Conservation (phyloP, 2,888 invertebrate species). For the Hoplodrina ambigua region DNA sequence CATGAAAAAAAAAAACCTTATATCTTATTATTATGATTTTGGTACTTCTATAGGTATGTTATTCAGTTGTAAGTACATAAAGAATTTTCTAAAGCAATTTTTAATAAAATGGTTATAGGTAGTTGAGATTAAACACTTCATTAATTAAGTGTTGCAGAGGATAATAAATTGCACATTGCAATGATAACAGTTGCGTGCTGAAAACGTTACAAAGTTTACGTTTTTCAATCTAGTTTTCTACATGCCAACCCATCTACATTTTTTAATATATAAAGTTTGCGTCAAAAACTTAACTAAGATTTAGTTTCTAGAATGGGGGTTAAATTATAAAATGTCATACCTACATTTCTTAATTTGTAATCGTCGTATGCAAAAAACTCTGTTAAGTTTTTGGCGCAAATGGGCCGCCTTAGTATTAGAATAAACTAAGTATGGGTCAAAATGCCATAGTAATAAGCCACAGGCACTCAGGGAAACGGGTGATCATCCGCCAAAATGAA, state of each 20-base stretch:
- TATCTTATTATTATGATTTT: no score
- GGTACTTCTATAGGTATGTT: no score
- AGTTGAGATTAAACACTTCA: background rate
- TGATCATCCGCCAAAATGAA: no score
- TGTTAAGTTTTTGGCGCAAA: background rate
- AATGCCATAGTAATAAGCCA: no score
- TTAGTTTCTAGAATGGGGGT: background rate
- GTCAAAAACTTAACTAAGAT: background rate
- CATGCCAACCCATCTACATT: slow-evolving; percentile 9
- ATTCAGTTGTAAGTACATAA: no score
- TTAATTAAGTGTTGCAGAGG: background rate
- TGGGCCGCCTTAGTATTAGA: background rate
- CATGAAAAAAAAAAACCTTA: no score
- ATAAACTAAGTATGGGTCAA: no score
- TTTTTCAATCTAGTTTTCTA: background rate
- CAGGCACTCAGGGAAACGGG: background rate
- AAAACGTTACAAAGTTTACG: background rate
- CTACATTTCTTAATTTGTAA: background rate
- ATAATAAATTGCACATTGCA: background rate
- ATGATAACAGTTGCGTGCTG: background rate
- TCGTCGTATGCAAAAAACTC: background rate
- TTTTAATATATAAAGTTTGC: no score
- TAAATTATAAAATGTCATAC: background rate
- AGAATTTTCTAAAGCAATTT: background rate
- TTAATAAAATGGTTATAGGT: background rate